Evolutionary conservation across 1,140 invertebrate species (phyloP).

Genomic region (Lethrus apterus): DNA sequence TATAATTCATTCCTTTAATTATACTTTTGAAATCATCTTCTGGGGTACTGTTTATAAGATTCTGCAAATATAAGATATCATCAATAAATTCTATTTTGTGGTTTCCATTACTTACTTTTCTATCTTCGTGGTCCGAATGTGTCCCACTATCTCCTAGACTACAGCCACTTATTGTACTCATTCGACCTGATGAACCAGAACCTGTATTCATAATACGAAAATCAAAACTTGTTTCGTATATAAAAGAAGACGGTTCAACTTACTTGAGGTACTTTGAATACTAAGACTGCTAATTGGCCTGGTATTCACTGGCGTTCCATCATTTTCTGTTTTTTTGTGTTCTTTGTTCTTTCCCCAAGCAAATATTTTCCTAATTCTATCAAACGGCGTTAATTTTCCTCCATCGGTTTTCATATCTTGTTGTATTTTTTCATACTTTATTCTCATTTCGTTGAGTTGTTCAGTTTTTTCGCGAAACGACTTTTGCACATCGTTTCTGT

Average conservation of each 20-base stretch:
- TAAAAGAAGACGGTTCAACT: conserved; percentile 26
- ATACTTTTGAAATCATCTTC: conserved; percentile 32
- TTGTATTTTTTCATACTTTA: conserved; percentile 74
- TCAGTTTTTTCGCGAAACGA: conserved; percentile 79
- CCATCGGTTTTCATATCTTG: conserved; percentile 60
- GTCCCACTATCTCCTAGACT: conserved; percentile 76
- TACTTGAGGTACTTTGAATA: conserved; percentile 61
- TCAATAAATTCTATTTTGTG: no score
- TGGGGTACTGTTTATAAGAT: conserved; percentile 23
- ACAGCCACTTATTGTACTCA: conserved; percentile 65
- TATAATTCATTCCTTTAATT: conserved; percentile 30
- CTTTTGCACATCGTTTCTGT: conserved; percentile 76
- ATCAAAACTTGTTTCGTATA: no score
- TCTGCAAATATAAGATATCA: no score
- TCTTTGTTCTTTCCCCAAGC: conserved; percentile 43
- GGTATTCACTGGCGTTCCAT: background rate
- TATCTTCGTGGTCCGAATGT: conserved; percentile 74
- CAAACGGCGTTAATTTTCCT: conserved; percentile 70
- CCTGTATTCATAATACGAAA: conserved; percentile 40
- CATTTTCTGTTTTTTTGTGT: conserved; percentile 14
- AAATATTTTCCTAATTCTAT: conserved; percentile 70
- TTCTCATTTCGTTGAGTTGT: conserved; percentile 67
- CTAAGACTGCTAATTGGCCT: conserved; percentile 67
- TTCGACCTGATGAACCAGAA: conserved; percentile 67
- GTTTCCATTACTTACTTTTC: conserved; percentile 52